These are phyloP conservation scores for Monopterus albus DNA, from an alignment of 2,113 vertebrate species.

Conservation along the genomic window DNA sequence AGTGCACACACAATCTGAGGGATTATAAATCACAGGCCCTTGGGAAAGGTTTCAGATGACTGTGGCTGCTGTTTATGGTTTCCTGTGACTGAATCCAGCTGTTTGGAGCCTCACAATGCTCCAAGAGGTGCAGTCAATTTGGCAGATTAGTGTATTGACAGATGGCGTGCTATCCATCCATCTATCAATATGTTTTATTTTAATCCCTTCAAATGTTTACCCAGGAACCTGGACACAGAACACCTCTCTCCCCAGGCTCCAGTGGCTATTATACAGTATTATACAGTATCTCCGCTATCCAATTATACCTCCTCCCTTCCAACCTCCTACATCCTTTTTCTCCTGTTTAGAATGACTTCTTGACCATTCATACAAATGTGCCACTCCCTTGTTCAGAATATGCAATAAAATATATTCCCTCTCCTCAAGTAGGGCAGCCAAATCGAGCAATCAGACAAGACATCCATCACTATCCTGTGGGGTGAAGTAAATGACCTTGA, in stretches of 20 bases:
- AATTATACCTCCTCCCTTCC: neutral
- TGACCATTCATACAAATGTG: constrained; percentile 34
- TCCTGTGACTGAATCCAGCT: constrained; percentile 76
- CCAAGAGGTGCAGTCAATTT: constrained; percentile 70
- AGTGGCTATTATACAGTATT: constrained; percentile 3
- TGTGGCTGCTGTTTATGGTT: constrained; percentile 72
- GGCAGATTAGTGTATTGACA: constrained; percentile 78
- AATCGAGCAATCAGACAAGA: constrained; percentile 74
- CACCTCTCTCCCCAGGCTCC: constrained; percentile 8
- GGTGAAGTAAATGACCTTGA: constrained; percentile 76
- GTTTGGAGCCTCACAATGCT: constrained; percentile 60
- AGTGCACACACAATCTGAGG: constrained; percentile 58
- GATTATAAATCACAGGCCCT: constrained; percentile 77
- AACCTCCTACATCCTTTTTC: constrained; percentile 8
- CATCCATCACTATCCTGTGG: constrained; percentile 75
- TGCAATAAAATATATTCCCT: constrained; percentile 47
- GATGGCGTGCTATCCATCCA: constrained; percentile 58
- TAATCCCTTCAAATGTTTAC: constrained; percentile 62
- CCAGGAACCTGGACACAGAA: constrained; percentile 33
- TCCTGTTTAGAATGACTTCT: constrained; percentile 33
- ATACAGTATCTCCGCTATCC: constrained; percentile 5
- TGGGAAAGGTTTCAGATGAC: constrained; percentile 65
- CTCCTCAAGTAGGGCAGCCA: constrained; percentile 53
- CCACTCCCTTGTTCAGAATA: constrained; percentile 29
- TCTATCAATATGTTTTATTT: constrained; percentile 75